Percentiles rank a stretch among this genome's conserved stretches.
Evolutionary conservation across 1,140 invertebrate genomes (phyloP).

Genomic region (Drosophila albomicans): DNA sequence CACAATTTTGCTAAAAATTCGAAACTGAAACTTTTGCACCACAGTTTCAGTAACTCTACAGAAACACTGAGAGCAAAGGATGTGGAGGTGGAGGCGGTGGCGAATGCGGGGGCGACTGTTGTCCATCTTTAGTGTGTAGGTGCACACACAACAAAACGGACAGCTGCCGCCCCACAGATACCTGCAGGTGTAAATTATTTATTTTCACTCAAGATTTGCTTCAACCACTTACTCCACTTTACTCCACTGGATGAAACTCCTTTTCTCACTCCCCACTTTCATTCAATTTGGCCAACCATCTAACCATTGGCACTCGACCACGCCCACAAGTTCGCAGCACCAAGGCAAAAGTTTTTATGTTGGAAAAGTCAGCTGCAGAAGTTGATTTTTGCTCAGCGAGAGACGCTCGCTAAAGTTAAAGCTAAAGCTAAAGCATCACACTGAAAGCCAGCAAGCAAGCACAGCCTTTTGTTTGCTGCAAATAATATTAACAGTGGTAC

Average conservation of each 20-base stretch:
- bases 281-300: slow-evolving; percentile 1
- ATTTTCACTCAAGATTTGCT: slow-evolving; percentile 83
- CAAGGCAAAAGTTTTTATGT: slow-evolving; percentile 71
- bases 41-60: slow-evolving; percentile 65
- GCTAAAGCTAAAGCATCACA: slow-evolving; percentile 12
- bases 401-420: slow-evolving; percentile 16
- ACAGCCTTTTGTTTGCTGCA: slow-evolving; percentile 73
- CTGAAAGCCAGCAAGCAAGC: slow-evolving; percentile 17
- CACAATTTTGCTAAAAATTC: slow-evolving; percentile 71
- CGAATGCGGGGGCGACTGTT: background rate
- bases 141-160: slow-evolving; percentile 26
- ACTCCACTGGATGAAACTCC: background rate
- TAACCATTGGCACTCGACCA: slow-evolving; percentile 26
- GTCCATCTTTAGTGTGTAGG: slow-evolving; percentile 47
- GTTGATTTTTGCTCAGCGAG: slow-evolving; percentile 70
- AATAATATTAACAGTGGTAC: slow-evolving; percentile 69
- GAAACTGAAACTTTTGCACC: slow-evolving; percentile 75
- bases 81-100: background rate
- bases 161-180: slow-evolving; percentile 47
- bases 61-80: background rate
- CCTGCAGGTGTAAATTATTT: slow-evolving; percentile 84
- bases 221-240: slow-evolving; percentile 3
- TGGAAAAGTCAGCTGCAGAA: slow-evolving; percentile 78
- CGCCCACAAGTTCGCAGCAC: slow-evolving; percentile 49
- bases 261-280: background rate